phyloP scores from a whole-genome alignment of 2,888 invertebrate species.

The Helobdella robusta region DNA sequence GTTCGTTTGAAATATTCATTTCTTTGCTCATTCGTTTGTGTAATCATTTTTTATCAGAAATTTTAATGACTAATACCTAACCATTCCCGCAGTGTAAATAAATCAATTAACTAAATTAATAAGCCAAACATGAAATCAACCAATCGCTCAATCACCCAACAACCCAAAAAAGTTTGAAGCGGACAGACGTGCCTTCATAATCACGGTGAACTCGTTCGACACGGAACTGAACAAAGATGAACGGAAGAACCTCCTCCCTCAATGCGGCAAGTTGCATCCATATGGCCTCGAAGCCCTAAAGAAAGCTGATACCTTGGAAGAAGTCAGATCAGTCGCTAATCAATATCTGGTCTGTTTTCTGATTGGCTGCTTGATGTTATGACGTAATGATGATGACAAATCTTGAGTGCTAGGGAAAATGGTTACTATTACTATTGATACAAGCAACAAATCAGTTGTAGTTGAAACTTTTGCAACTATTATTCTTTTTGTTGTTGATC shows the following conservation, averaged over 20 bases:
- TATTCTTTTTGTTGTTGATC: too few relatives aligned
- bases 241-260: constrained; percentile 86
- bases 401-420: too few relatives aligned
- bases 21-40: too few relatives aligned
- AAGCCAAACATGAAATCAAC: constrained; percentile 11
- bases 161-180: constrained; percentile 86
- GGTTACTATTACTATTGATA: too few relatives aligned
- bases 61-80: too few relatives aligned
- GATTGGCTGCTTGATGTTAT: neutral
- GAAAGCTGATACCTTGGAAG: constrained; percentile 94
- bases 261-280: constrained; percentile 89
- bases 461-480: too few relatives aligned
- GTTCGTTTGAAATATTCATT: constrained; percentile 64
- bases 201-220: constrained; percentile 98
- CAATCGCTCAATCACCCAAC: too few relatives aligned
- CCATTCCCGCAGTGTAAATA: neutral
- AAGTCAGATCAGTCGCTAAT: constrained; percentile 94
- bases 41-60: too few relatives aligned
- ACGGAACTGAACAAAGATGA: constrained; percentile 97
- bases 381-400: too few relatives aligned
- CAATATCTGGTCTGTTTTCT: constrained; percentile 67
- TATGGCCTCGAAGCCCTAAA: constrained; percentile 89
- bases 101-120: neutral
- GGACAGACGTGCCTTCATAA: constrained; percentile 94
- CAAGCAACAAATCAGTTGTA: too few relatives aligned